Evolutionary conservation across 1,140 invertebrate genomes (phyloP), one percentile per base, ranked within the genome.

Genomic region (Pseudoatta argentina): DNA sequence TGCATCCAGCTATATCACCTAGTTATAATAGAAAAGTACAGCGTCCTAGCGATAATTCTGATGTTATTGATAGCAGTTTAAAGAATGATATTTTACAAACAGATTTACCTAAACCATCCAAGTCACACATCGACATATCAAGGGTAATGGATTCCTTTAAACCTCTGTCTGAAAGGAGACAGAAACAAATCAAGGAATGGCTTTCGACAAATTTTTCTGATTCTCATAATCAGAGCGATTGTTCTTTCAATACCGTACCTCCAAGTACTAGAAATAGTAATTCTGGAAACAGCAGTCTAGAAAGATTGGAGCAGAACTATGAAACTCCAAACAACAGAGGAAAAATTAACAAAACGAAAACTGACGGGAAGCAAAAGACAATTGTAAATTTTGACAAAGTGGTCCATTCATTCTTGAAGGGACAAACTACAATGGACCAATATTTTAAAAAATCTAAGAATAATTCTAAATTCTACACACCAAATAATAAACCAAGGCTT

Each of bases 261-360:
- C 86, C 87, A 5, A 93, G 88, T 79, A 91, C 87, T 27, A 92
- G 72, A 76, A 90, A 91, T 59, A 91, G 92, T 85, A 14, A 88
- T 64, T 95, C 94, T 53, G 94, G 94, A 10, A 93, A 95, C 48
- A 95, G 94, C 44, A 95, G 94, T 75, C 86, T 95, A 27, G 95
- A 95, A 57, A 92, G 94, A 72, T 88, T 95, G 12, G 95, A 95
- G 66, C 51, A 92, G 81, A 92, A 93, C 66, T 92, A 94, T 79
- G 94, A 95, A 89, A 95, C 95, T 34, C 95, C 95, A 6, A 95
- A 95, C 89, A 95, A 95, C 87, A 92, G 95, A 59, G 93, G 57
- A 0, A 95, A 89, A 87, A 88, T 94, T 18, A 78, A 77, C 7
- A 92, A 85, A 44, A 39, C 34, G 7, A 59, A 6, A 6, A 71